Conservation (phyloP, 2,888 invertebrate genomes). For the Pterostichus madidus region DNA sequence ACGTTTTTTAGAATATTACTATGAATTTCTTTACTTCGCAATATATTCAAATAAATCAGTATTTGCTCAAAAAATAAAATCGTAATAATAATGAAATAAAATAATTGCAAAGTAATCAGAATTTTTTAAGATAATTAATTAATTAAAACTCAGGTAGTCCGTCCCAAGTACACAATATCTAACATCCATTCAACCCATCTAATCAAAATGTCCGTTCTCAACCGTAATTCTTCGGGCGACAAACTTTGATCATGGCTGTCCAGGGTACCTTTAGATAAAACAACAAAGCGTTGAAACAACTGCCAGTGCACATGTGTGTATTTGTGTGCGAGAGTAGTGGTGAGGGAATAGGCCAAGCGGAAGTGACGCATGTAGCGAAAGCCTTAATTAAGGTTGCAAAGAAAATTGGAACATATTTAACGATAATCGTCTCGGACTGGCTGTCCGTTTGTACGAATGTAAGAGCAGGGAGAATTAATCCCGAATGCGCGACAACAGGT, state of each 20-base stretch:
- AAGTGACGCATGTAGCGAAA: constrained; percentile 65
- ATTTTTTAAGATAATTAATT: constrained; percentile 21
- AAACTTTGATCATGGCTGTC: constrained; percentile 36
- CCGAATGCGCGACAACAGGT: constrained; percentile 73
- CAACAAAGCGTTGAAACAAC: constrained; percentile 32
- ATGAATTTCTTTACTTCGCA: too few species aligned
- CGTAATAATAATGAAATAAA: not conserved
- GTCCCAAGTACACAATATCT: constrained; percentile 24
- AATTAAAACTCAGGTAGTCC: constrained; percentile 10
- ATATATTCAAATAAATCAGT: too few species aligned
- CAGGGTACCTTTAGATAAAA: constrained; percentile 27
- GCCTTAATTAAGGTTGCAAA: constrained; percentile 65
- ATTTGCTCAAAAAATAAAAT: not conserved
- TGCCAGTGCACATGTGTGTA: constrained; percentile 11
- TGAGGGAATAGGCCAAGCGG: constrained; percentile 46
- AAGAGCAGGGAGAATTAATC: constrained; percentile 52
- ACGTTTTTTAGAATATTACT: too few species aligned
- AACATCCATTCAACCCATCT: not conserved
- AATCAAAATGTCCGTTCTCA: constrained; percentile 23
- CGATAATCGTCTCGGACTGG: constrained; percentile 52
- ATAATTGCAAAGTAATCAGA: constrained; percentile 21
- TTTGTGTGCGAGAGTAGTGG: not conserved
- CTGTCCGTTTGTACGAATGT: constrained; percentile 6
- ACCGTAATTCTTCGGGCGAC: constrained; percentile 48
- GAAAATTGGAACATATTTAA: constrained; percentile 67